A percentile compares a stretch with the other conserved stretches of the same genome.
Evolutionary conservation across 2,113 vertebrate species (phyloP).

Genomic region (Ailuropoda melanoleuca): DNA sequence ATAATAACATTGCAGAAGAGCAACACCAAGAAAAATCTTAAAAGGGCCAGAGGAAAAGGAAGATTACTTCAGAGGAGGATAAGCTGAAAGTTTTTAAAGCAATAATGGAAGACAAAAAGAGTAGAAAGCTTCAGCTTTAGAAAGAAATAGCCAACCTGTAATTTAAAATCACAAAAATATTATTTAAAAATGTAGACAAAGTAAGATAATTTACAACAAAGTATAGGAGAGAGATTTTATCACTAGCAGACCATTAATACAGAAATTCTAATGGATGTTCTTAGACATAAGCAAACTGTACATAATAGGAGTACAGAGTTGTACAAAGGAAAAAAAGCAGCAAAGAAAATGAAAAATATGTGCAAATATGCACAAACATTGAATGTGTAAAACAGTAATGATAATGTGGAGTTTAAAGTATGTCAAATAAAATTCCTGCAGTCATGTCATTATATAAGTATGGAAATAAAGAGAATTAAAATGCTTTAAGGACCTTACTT

Average conservation of each 20-base stretch:
- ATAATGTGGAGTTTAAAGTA: background rate
- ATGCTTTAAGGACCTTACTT: background rate
- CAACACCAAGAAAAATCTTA: background rate
- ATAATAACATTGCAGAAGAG: background rate
- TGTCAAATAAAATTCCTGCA: background rate
- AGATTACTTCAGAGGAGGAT: background rate
- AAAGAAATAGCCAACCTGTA: background rate
- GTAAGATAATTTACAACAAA: background rate
- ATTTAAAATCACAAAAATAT: background rate
- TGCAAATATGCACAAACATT: background rate
- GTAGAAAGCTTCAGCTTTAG: background rate
- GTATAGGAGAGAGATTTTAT: background rate
- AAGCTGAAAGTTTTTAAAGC: background rate
- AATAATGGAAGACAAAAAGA: background rate
- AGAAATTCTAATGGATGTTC: background rate
- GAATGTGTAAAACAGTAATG: background rate
- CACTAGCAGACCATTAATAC: background rate
- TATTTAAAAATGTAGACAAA: background rate
- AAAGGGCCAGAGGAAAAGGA: background rate
- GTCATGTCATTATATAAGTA: background rate
- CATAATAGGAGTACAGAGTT: background rate
- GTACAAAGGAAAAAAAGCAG: background rate
- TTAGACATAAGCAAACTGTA: background rate
- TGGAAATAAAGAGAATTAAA: background rate
- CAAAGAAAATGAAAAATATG: background rate